Conservation (phyloP, 2,888 invertebrate genomes). For the Copidosoma aretas region DNA sequence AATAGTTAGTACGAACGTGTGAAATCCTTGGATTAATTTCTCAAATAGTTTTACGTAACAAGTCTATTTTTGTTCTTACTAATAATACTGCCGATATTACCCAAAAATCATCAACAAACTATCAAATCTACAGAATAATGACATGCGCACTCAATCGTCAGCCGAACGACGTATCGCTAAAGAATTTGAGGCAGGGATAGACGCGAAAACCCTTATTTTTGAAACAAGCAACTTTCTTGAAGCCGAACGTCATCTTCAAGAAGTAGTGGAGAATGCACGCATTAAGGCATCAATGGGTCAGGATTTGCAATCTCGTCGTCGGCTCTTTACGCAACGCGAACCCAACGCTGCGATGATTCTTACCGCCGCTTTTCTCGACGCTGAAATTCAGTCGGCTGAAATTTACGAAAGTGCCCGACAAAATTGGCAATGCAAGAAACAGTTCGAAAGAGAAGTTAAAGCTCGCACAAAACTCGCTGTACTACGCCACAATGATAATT, state of each 20-base stretch:
- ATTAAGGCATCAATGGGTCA: slow-evolving; percentile 45
- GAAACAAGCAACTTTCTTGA: slow-evolving; percentile 55
- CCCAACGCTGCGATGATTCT: slow-evolving; percentile 54
- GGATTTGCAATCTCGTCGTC: slow-evolving; percentile 46
- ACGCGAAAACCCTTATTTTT: slow-evolving; percentile 45
- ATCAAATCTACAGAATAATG: slow-evolving; percentile 29
- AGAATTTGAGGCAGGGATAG: slow-evolving; percentile 48
- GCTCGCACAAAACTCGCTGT: slow-evolving; percentile 4
- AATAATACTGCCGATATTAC: neutral
- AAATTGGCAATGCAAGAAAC: slow-evolving; percentile 19
- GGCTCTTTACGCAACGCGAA: slow-evolving; percentile 48
- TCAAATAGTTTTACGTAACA: neutral
- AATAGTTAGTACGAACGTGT: too few relatives aligned
- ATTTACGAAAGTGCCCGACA: slow-evolving; percentile 39
- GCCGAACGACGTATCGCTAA: slow-evolving; percentile 57
- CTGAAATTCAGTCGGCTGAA: slow-evolving; percentile 49
- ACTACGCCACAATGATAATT: slow-evolving; percentile 9
- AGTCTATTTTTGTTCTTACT: neutral
- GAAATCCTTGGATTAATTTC: too few relatives aligned
- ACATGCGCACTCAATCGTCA: slow-evolving; percentile 55
- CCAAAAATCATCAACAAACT: neutral
- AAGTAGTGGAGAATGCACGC: slow-evolving; percentile 54
- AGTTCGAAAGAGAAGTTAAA: slow-evolving; percentile 5
- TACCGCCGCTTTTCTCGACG: slow-evolving; percentile 55
- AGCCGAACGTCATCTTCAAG: slow-evolving; percentile 51